These are phyloP conservation scores for Rallus crepitans DNA, from an alignment of 2,797 vertebrate species.

Conservation along the genomic window DNA sequence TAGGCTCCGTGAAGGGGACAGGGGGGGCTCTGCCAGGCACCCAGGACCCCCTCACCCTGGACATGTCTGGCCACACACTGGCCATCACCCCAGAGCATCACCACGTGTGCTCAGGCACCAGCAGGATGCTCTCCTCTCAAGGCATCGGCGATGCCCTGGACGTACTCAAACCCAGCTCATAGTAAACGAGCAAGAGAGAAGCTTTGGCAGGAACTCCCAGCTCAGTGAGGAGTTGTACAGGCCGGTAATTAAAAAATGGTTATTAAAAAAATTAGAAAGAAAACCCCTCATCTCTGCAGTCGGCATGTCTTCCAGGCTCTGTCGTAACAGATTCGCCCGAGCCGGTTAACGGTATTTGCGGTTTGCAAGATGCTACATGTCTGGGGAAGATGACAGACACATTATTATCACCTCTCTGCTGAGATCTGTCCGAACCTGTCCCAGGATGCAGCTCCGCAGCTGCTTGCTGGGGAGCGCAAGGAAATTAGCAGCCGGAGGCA, in stretches of 20 bases:
- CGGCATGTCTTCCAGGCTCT: conserved; percentile 75
- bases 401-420: conserved; percentile 93
- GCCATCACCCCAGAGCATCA: not conserved
- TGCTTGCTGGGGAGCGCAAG: conserved; percentile 72
- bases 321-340: conserved; percentile 84
- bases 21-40: not conserved
- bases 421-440: conserved; percentile 90
- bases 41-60: not conserved
- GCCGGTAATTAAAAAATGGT: conserved; percentile 34
- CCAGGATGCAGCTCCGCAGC: conserved; percentile 80
- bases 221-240: conserved; percentile 15
- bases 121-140: fast-evolving
- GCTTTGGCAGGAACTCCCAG: not conserved
- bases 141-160: fast-evolving
- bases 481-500: conserved; percentile 80
- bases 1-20: not conserved
- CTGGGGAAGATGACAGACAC: conserved; percentile 88
- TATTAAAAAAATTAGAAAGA: conserved; percentile 45
- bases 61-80: not conserved
- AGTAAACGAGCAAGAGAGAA: not conserved
- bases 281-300: conserved; percentile 13
- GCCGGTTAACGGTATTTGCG: conserved; percentile 92
- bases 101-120: fast-evolving
- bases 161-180: fast-evolving
- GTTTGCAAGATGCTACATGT: conserved; percentile 90